These are phyloP conservation scores for Cichlasoma orientale DNA, from an alignment of 2,797 vertebrate genomes.

Conservation along the genomic window DNA sequence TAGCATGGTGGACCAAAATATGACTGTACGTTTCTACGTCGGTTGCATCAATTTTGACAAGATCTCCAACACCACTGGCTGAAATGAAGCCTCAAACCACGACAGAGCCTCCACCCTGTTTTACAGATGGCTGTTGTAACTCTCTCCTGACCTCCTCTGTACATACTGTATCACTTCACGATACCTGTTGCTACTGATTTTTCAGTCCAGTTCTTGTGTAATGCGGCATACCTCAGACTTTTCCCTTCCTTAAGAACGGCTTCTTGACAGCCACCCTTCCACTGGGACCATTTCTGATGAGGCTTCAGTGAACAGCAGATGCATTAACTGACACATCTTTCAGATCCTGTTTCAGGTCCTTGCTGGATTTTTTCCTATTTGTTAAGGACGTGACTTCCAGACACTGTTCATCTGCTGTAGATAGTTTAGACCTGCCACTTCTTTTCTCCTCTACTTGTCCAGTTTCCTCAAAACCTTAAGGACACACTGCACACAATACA, in stretches of 20 bases:
- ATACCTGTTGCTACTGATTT: background rate
- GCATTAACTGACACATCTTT: background rate
- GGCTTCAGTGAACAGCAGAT: background rate
- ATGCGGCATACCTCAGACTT: background rate
- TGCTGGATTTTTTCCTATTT: background rate
- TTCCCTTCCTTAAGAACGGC: rapidly evolving
- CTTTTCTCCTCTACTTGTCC: background rate
- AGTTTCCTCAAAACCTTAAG: background rate
- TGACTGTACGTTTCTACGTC: too few relatives aligned
- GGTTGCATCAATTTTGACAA: too few relatives aligned
- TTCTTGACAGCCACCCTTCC: background rate
- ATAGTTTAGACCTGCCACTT: background rate
- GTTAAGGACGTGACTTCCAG: background rate
- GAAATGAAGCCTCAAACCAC: background rate
- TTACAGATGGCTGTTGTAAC: background rate
- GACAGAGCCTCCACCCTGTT: background rate
- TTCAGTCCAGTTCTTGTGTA: background rate
- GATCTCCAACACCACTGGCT: background rate
- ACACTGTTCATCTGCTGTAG: background rate
- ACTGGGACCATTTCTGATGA: background rate
- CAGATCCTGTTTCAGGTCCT: background rate
- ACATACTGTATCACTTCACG: background rate
- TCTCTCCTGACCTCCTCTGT: background rate
- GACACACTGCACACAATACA: background rate
- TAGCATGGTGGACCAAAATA: too few relatives aligned